These are phyloP conservation scores for Drosophila saltans DNA, from an alignment of 1,140 invertebrate genomes.

Conservation along the genomic window DNA sequence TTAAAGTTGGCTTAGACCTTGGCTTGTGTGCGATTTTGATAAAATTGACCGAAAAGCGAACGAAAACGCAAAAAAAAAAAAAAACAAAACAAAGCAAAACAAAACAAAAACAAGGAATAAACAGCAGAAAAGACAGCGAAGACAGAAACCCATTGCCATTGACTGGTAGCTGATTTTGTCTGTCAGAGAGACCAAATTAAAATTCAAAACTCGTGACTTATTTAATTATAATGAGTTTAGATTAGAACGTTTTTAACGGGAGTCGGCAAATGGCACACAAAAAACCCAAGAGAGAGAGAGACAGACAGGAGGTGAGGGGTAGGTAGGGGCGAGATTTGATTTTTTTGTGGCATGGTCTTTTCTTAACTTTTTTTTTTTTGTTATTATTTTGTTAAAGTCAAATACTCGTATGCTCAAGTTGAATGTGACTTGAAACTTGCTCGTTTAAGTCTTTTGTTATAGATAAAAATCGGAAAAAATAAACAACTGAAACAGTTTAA, in stretches of 20 bases:
- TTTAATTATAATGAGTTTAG: constrained; percentile 82
- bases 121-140: constrained; percentile 28
- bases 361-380: background rate
- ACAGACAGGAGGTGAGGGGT: background rate
- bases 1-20: constrained; percentile 69
- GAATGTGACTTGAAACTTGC: constrained; percentile 1
- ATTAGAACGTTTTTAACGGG: constrained; percentile 78
- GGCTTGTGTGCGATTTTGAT: constrained; percentile 78
- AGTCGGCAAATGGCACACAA: constrained; percentile 69
- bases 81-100: constrained; percentile 12
- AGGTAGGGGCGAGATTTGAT: background rate
- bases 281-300: background rate
- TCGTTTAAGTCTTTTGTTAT: background rate
- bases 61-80: constrained; percentile 34
- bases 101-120: constrained; percentile 35
- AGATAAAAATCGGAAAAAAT: background rate
- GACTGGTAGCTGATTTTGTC: constrained; percentile 74
- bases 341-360: constrained; percentile 5
- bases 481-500: background rate
- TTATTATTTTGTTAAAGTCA: background rate
- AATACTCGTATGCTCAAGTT: background rate
- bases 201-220: constrained; percentile 82
- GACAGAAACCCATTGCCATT: constrained; percentile 54
- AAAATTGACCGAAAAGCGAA: constrained; percentile 61
- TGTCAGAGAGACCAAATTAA: constrained; percentile 69